These are phyloP conservation scores for Pantherophis alleghaniensis DNA, from an alignment of 2,797 vertebrate species.

Conservation along the genomic window DNA sequence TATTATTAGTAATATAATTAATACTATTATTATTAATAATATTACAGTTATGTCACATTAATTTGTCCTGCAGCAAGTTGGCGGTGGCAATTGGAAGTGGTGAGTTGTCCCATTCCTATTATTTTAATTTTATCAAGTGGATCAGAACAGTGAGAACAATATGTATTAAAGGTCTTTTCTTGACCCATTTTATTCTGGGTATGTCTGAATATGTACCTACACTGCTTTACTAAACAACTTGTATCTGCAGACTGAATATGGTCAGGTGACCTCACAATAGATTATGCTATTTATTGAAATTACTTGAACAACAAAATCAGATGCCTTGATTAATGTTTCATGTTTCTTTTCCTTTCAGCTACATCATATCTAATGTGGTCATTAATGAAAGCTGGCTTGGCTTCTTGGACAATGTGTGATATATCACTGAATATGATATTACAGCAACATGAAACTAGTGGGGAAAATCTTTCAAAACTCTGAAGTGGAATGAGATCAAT, in stretches of 20 bases:
- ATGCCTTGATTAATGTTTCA: background rate
- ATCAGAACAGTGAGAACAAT: background rate
- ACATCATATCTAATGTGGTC: background rate
- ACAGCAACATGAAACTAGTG: background rate
- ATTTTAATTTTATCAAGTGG: background rate
- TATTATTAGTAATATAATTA: background rate
- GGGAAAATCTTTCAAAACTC: background rate
- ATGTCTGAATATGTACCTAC: background rate
- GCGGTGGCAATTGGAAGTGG: background rate
- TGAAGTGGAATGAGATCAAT: background rate
- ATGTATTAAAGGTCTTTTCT: background rate
- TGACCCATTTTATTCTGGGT: background rate
- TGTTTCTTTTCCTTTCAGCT: background rate
- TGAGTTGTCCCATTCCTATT: background rate
- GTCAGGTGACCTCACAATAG: background rate
- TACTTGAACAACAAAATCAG: background rate
- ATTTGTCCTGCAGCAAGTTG: background rate
- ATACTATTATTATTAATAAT: background rate
- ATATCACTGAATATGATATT: background rate
- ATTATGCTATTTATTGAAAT: background rate
- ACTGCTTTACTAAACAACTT: background rate
- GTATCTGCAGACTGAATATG: background rate
- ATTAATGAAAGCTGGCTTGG: background rate
- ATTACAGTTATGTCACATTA: background rate
- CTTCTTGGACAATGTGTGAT: background rate